Evolutionary conservation across 2,113 vertebrate species (phyloP).

Genomic region (Oncorhynchus mykiss): DNA sequence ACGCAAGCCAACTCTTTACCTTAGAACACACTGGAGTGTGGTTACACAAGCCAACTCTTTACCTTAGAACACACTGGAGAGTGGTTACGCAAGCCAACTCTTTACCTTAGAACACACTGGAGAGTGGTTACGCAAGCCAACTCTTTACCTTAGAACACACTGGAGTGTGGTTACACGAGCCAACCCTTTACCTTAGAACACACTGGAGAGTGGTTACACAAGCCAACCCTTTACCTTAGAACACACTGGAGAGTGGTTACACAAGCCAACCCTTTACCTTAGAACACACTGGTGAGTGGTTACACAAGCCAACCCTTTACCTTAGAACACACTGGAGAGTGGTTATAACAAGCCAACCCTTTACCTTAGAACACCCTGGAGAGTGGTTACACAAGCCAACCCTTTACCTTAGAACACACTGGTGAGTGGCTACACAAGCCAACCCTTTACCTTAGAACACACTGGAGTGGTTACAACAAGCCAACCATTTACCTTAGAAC

Average conservation of each 20-base stretch:
- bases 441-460: too few relatives aligned
- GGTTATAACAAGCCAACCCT: slow-evolving; percentile 13
- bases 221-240: too few relatives aligned
- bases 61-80: slow-evolving; percentile 2
- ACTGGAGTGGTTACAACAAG: slow-evolving; percentile 26
- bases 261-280: too few relatives aligned
- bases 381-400: slow-evolving; percentile 30
- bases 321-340: slow-evolving; percentile 17
- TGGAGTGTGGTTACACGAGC: slow-evolving; percentile 60
- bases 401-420: background rate
- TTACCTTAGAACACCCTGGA: background rate
- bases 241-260: too few relatives aligned
- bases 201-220: slow-evolving; percentile 47
- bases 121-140: slow-evolving; percentile 61
- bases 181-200: slow-evolving; percentile 12
- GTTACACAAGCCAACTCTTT: too few relatives aligned
- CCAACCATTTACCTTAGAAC: too few relatives aligned
- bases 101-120: slow-evolving; percentile 1
- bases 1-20: too few relatives aligned
- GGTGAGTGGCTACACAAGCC: slow-evolving; percentile 29
- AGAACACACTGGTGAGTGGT: too few relatives aligned
- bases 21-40: too few relatives aligned
- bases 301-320: too few relatives aligned
- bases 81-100: slow-evolving; percentile 59
- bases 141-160: slow-evolving; percentile 7